Conservation (phyloP, 2,113 vertebrate genomes). For the Platanista minor region DNA sequence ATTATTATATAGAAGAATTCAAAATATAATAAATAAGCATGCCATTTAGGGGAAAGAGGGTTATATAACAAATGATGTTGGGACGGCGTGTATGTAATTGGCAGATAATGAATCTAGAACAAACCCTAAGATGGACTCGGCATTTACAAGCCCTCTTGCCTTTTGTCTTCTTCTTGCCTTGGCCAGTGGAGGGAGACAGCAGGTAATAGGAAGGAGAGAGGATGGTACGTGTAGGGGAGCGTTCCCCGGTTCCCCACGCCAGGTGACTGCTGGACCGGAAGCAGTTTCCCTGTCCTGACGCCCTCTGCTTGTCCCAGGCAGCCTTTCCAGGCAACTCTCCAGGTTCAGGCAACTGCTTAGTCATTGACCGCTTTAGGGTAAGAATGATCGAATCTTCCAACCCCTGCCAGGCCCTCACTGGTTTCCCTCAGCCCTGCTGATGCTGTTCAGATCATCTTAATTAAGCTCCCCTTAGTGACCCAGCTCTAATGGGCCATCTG, state of each 20-base stretch:
- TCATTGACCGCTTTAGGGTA: fast-evolving
- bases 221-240: fast-evolving
- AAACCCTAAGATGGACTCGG: fast-evolving
- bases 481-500: background rate
- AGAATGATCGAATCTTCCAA: fast-evolving
- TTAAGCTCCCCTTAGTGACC: background rate
- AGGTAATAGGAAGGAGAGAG: background rate
- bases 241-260: fast-evolving
- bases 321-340: background rate
- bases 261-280: background rate
- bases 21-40: too few species aligned
- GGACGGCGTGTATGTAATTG: background rate
- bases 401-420: fast-evolving
- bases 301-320: fast-evolving
- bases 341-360: background rate
- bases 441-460: fast-evolving
- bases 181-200: background rate
- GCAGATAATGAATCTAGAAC: background rate
- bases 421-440: background rate
- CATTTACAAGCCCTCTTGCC: fast-evolving
- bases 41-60: background rate
- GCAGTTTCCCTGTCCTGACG: too few species aligned
- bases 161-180: background rate
- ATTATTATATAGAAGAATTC: background rate
- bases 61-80: background rate